A percentile compares a stretch with the other conserved stretches of the same genome.
Conservation (phyloP, 1,140 invertebrate genomes). For the Drosophila hydei region DNA sequence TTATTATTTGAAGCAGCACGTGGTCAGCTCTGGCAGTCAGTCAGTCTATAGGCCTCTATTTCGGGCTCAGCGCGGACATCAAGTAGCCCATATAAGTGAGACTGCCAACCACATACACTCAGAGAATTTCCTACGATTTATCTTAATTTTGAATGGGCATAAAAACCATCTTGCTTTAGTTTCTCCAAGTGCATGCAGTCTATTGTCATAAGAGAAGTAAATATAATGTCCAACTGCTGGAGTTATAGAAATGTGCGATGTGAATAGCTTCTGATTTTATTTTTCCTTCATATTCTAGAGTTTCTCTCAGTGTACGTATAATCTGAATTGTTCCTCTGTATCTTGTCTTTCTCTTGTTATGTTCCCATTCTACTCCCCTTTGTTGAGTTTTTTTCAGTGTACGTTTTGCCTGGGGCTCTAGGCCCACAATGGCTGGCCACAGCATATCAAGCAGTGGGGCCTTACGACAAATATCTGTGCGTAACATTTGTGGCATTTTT, state of each 20-base stretch:
- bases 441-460: slow-evolving; percentile 60
- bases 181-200: too few species aligned
- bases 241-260: too few species aligned
- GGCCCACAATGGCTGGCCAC: slow-evolving; percentile 53
- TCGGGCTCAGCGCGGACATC: slow-evolving; percentile 31
- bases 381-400: slow-evolving; percentile 2
- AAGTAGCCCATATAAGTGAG: slow-evolving; percentile 47
- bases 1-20: slow-evolving; percentile 83
- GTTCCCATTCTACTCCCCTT: too few species aligned
- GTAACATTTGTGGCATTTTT: slow-evolving; percentile 82
- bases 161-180: too few species aligned
- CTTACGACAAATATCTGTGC: slow-evolving; percentile 70
- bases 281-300: too few species aligned
- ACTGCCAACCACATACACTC: slow-evolving; percentile 5
- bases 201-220: too few species aligned
- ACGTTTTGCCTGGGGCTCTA: slow-evolving; percentile 13
- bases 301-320: too few species aligned
- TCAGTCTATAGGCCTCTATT: slow-evolving; percentile 47
- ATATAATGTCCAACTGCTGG: too few species aligned
- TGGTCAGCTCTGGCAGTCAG: slow-evolving; percentile 49
- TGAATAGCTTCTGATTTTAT: too few species aligned
- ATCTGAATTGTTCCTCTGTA: too few species aligned
- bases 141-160: too few species aligned
- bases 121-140: neutral
- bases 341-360: too few species aligned